Evolutionary conservation across 2,888 invertebrate genomes (phyloP).

Genomic region (Pseudococcus jackbeardsleyi): DNA sequence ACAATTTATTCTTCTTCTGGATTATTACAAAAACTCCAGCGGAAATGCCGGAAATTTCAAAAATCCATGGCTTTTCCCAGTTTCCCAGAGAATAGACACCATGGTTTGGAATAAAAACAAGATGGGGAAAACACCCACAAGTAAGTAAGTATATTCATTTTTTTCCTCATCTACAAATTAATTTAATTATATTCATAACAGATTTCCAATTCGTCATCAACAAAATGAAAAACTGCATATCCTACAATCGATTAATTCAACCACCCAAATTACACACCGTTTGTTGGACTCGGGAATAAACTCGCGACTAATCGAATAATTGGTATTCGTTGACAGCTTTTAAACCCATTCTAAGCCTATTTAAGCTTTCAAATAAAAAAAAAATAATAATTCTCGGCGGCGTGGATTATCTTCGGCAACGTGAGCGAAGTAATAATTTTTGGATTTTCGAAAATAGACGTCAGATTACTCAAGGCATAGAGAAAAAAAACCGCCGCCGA

Average conservation of each 20-base stretch:
- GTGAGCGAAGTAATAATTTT: slow-evolving; percentile 45
- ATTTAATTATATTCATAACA: no score
- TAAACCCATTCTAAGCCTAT: slow-evolving; percentile 27
- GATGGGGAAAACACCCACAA: no score
- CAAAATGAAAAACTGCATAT: background rate
- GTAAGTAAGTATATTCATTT: no score
- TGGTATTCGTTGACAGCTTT: slow-evolving; percentile 45
- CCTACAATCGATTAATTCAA: background rate
- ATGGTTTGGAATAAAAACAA: no score
- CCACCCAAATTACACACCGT: background rate
- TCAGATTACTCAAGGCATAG: slow-evolving; percentile 23
- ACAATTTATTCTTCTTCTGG: no score
- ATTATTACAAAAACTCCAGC: no score
- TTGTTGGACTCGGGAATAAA: background rate
- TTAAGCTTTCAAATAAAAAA: slow-evolving; percentile 35
- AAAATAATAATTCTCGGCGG: background rate
- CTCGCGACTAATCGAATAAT: slow-evolving; percentile 14
- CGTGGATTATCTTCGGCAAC: slow-evolving; percentile 37
- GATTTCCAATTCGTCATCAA: no score
- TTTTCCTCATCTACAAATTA: no score
- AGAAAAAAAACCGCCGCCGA: background rate
- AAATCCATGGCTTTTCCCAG: no score
- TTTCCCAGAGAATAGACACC: no score
- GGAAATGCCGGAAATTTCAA: no score
- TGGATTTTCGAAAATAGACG: slow-evolving; percentile 51